A percentile compares a stretch with the other conserved stretches of the same genome.
Conservation (phyloP, 37 sponge, comb jelly and placozoan genomes). For the Bolinopsis microptera region DNA sequence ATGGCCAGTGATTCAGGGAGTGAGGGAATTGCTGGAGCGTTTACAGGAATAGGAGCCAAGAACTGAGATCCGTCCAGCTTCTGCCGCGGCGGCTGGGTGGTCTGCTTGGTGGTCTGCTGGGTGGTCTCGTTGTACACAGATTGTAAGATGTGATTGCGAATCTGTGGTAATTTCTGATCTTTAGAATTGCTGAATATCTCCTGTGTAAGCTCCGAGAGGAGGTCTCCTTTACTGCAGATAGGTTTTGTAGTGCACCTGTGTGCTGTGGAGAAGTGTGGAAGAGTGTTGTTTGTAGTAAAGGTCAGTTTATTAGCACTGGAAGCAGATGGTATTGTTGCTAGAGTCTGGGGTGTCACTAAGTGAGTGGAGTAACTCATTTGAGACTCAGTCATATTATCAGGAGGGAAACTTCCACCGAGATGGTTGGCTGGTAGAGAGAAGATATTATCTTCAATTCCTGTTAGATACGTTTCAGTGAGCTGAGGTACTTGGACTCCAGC, state of each 20-base stretch:
- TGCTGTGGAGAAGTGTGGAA: background rate
- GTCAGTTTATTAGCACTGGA: background rate
- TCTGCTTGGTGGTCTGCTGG: background rate
- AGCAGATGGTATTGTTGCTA: background rate
- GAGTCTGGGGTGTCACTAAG: background rate
- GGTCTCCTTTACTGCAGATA: background rate
- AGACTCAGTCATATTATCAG: background rate
- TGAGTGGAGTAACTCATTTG: background rate
- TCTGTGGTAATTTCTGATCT: background rate
- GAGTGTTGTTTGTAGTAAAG: background rate
- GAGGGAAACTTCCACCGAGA: background rate
- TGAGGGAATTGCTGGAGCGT: conserved; percentile 17
- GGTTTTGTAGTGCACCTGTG: background rate
- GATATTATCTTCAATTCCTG: background rate
- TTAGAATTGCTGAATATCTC: background rate
- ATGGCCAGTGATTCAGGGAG: background rate
- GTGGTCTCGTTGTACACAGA: background rate
- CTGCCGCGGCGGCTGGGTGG: too few species aligned
- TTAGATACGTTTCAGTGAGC: background rate
- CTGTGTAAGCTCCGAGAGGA: background rate
- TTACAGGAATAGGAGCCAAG: background rate
- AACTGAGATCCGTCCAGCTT: background rate
- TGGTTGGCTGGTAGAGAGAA: background rate
- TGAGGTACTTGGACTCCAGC: background rate
- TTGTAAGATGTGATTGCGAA: background rate